A percentile compares a stretch with the other conserved stretches of the same genome.
Conservation (phyloP, 2,113 vertebrate species). For the Tapirus terrestris region DNA sequence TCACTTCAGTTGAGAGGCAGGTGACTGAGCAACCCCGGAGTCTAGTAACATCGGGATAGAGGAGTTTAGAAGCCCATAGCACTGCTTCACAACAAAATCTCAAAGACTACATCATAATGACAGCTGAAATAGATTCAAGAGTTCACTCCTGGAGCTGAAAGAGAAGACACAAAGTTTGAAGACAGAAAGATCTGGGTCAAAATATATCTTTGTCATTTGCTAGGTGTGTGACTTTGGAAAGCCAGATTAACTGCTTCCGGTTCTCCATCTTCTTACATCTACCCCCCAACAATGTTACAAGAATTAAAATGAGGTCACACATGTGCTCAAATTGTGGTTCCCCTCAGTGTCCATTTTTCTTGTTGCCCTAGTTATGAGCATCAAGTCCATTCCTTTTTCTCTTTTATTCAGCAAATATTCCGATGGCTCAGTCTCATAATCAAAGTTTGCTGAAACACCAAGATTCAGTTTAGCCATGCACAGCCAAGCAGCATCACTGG, state of each 20-base stretch:
- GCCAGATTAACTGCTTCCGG: rapidly evolving
- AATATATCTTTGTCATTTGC: not conserved
- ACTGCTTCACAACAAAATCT: too few species aligned
- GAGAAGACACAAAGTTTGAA: not conserved
- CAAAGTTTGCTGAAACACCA: too few species aligned
- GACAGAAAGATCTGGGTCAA: not conserved
- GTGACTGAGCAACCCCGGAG: rapidly evolving
- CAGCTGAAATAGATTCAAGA: not conserved
- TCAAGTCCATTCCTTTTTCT: not conserved
- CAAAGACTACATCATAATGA: rapidly evolving
- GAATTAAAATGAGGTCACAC: not conserved
- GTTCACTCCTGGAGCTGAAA: not conserved
- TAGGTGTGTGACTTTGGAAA: not conserved
- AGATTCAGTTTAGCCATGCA: too few species aligned
- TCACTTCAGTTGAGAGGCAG: not conserved
- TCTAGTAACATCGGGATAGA: not conserved
- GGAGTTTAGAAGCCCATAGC: not conserved
- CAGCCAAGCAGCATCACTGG: not conserved
- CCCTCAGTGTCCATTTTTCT: rapidly evolving
- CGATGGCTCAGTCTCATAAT: rapidly evolving
- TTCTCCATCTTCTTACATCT: not conserved
- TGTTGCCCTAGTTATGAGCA: too few species aligned
- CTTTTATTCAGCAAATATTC: not conserved
- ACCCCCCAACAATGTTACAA: not conserved
- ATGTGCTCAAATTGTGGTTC: too few species aligned